These are phyloP conservation scores for Myotis brandtii DNA, from an alignment of 2,113 vertebrate genomes.

Conservation along the genomic window DNA sequence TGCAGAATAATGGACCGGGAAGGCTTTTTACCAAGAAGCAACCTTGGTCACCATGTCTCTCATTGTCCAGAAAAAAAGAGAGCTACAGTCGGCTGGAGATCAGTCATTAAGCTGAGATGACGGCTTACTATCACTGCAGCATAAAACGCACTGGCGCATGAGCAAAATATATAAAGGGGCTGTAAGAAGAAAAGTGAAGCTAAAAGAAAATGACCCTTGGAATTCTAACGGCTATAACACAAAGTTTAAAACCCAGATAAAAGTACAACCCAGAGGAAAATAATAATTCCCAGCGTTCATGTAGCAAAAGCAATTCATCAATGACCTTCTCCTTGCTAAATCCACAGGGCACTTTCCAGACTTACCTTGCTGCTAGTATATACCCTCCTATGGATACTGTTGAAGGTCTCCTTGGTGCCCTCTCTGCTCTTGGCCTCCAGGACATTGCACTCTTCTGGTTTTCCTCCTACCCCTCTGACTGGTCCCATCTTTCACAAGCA, in stretches of 20 bases:
- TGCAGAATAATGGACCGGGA: background rate
- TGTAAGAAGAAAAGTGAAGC: constrained; percentile 56
- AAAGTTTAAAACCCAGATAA: constrained; percentile 52
- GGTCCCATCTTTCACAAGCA: background rate
- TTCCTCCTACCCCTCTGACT: background rate
- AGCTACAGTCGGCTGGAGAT: background rate
- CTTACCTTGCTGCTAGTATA: background rate
- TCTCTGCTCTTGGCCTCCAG: background rate
- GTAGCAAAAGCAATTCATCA: constrained; percentile 23
- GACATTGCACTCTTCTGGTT: background rate
- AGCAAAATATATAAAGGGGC: constrained; percentile 31
- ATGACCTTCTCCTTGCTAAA: background rate
- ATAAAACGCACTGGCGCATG: constrained; percentile 53
- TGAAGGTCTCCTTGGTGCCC: background rate
- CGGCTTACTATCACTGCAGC: background rate
- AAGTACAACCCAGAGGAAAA: constrained; percentile 42
- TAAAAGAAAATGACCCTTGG: constrained; percentile 66
- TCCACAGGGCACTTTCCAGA: background rate
- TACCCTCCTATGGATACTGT: background rate
- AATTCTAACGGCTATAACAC: constrained; percentile 28
- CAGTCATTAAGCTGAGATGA: constrained; percentile 46
- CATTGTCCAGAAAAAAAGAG: background rate
- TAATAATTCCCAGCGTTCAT: background rate
- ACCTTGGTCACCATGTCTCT: constrained; percentile 9
- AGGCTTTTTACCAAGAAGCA: constrained; percentile 26